Evolutionary conservation across 1,140 invertebrate genomes (phyloP).

Genomic region (Teleopsis dalmanni): DNA sequence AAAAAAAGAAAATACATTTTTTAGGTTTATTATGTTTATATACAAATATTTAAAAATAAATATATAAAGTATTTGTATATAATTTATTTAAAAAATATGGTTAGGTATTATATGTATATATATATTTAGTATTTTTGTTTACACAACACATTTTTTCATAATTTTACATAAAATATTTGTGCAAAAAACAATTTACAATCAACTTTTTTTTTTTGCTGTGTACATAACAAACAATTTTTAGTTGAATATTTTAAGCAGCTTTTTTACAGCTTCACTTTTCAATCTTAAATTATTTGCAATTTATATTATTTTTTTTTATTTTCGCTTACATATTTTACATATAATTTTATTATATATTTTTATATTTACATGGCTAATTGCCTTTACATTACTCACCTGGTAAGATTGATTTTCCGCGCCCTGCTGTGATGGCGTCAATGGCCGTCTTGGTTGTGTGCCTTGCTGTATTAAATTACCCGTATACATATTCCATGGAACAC

Average conservation of each 20-base stretch:
- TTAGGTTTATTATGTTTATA: neutral
- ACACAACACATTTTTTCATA: no score
- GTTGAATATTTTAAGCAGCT: neutral
- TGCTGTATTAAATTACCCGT: conserved; percentile 68
- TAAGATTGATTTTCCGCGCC: conserved; percentile 53
- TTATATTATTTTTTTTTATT: no score
- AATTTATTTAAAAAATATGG: no score
- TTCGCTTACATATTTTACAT: neutral
- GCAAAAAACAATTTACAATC: no score
- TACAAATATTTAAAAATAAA: neutral
- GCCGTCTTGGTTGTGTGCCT: conserved; percentile 60
- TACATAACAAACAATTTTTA: neutral
- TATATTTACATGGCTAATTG: no score
- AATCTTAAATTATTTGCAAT: neutral
- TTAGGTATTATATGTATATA: no score
- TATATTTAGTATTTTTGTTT: no score
- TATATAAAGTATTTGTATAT: no score
- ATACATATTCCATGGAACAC: conserved; percentile 72
- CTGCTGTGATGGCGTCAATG: conserved; percentile 64
- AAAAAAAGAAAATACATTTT: conserved; percentile 8
- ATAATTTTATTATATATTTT: neutral
- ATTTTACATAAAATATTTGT: no score
- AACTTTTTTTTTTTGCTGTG: no score
- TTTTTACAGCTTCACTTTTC: neutral
- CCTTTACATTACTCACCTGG: conserved; percentile 34